Conservation (phyloP, 2,113 vertebrate genomes). For the Sapayoa aenigma region DNA sequence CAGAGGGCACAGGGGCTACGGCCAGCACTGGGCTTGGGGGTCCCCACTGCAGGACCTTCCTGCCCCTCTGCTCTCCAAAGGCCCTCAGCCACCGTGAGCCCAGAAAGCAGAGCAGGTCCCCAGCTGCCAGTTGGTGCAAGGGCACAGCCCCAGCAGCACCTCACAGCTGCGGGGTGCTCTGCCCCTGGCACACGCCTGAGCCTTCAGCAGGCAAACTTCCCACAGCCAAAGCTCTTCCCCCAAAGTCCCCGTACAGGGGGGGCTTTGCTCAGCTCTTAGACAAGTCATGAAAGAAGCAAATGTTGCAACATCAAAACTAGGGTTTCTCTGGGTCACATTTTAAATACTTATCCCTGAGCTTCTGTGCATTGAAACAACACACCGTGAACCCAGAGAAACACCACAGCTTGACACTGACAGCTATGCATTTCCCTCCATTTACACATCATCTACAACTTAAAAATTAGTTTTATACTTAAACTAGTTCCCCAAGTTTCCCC, state of each 20-base stretch:
- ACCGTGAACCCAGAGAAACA: constrained; percentile 59
- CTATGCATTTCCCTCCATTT: background rate
- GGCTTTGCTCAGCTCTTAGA: background rate
- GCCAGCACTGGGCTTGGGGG: background rate
- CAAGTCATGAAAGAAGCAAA: constrained; percentile 53
- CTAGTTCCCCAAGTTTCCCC: constrained; percentile 61
- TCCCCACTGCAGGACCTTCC: background rate
- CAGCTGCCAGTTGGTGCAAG: background rate
- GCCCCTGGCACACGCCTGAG: background rate
- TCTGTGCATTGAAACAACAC: constrained; percentile 63
- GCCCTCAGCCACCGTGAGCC: background rate
- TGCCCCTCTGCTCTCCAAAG: background rate
- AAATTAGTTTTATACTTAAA: constrained; percentile 57
- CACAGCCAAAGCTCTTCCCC: background rate
- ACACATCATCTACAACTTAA: constrained; percentile 52
- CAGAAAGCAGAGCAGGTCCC: background rate
- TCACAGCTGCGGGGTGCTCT: fast-evolving
- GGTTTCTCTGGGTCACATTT: constrained; percentile 74
- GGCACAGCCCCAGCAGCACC: background rate
- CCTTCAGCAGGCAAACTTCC: background rate
- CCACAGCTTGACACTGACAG: constrained; percentile 16
- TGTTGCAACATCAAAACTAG: constrained; percentile 47
- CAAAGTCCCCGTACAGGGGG: fast-evolving
- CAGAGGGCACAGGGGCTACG: too few species aligned
- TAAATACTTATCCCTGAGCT: constrained; percentile 88